These are phyloP conservation scores for Balanococcus diminutus DNA, from an alignment of 2,888 invertebrate genomes.

Conservation along the genomic window DNA sequence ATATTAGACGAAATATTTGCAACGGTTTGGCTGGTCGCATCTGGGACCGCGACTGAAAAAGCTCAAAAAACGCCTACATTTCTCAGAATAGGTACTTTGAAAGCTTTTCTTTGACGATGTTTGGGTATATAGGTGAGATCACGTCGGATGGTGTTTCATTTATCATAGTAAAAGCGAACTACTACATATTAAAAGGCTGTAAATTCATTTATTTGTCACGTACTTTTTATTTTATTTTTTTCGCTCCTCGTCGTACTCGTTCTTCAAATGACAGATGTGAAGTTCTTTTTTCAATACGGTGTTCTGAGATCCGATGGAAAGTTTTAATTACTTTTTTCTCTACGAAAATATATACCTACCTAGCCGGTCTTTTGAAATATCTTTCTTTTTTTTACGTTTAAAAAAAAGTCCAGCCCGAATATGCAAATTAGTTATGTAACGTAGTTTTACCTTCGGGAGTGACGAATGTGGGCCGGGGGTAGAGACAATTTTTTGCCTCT, in stretches of 20 bases:
- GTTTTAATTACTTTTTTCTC: constrained; percentile 18
- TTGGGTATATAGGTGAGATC: neutral
- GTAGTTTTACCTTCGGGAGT: neutral
- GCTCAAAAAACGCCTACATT: constrained; percentile 9
- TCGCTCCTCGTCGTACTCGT: neutral
- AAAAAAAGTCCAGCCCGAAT: constrained; percentile 1
- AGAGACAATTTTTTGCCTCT: neutral
- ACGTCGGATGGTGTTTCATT: constrained; percentile 16
- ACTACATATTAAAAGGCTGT: neutral
- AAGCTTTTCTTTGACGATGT: constrained; percentile 9
- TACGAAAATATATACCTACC: neutral
- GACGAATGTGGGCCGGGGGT: neutral
- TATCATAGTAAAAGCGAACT: neutral
- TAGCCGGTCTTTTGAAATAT: neutral
- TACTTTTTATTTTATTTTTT: neutral
- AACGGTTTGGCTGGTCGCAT: constrained; percentile 4
- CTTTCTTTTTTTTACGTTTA: neutral
- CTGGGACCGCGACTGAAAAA: constrained; percentile 8
- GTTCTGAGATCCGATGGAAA: neutral
- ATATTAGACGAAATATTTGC: constrained; percentile 22
- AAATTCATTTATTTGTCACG: neutral
- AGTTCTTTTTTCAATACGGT: neutral
- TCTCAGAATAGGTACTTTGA: constrained; percentile 1
- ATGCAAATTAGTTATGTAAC: neutral
- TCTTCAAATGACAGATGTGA: constrained; percentile 1